A percentile compares a stretch with the other conserved stretches of the same genome.
Evolutionary conservation across 1,140 invertebrate genomes (phyloP).

Genomic region (Dinoponera quadriceps): DNA sequence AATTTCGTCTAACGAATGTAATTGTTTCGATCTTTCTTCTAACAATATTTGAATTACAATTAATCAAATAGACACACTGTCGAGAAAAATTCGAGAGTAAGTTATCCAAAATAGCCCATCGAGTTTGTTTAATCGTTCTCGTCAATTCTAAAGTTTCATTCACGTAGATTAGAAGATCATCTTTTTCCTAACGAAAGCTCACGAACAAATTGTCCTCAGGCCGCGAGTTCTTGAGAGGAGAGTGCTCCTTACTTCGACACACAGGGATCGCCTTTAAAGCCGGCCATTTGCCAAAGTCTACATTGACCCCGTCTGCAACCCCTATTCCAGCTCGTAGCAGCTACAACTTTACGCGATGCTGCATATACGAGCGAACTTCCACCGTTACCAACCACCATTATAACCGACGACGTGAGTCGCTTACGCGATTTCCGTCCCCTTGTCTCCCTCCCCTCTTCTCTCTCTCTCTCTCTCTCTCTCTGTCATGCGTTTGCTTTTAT

Average conservation of each 20-base stretch:
- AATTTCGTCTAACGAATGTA: no score
- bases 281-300: neutral
- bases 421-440: slow-evolving; percentile 23
- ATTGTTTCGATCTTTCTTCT: no score
- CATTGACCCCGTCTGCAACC: neutral
- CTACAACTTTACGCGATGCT: slow-evolving; percentile 29
- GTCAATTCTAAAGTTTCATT: no score
- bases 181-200: neutral
- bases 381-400: slow-evolving; percentile 41
- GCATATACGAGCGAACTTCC: slow-evolving; percentile 41
- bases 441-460: no score
- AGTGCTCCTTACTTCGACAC: neutral
- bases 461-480: no score
- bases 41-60: no score
- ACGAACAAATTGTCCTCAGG: neutral
- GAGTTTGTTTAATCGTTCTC: no score
- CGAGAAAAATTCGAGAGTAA: no score
- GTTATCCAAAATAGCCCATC: no score
- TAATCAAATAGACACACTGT: no score
- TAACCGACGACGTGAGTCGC: slow-evolving; percentile 30
- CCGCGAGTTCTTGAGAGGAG: neutral
- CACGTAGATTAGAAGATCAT: no score
- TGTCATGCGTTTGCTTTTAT: neutral
- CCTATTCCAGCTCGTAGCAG: neutral
- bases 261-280: neutral